Base-by-base conservation (phyloP, 2,797 vertebrate genomes). In the Threskiornis aethiopicus region DNA sequence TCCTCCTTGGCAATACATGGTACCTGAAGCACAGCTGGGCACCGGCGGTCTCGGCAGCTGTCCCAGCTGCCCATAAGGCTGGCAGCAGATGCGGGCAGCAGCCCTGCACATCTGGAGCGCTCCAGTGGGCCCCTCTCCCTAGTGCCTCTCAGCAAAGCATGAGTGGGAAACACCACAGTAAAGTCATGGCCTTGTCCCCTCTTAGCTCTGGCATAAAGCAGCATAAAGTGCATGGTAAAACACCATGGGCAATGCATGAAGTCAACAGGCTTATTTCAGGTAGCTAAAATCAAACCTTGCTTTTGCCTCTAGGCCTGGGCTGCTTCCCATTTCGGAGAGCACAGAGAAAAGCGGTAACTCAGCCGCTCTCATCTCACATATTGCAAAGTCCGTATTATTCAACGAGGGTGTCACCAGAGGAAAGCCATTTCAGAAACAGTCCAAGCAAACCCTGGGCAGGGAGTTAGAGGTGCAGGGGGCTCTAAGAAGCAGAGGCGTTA, bases 1-100 rank as follows among this genome's bases (percentile, higher is more conserved):
- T 7, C 4, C 5, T 57, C n/a, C 13, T 24, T 20, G 26, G 46
- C 49, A 71, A 67, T 59, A 47, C 3, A 1, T 1, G 7, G 51
- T 54, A 11, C 31, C 35, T 42, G n/a, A 44, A 80, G 54, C 10
- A 28, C 16, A 39, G 20, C 9, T 47, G 24, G 49, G 33, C 24
- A 41, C 9, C 1, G 3, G 6, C 57, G 46, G 18, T 33, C 51
- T 47, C 0, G 0, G 22, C 28, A 47, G n/a, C 49, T 11, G 1
- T 24, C 41, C 62, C 58, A 46, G 4, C 26, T 42, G 24, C 33
- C 29, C 6, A 0, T 42, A 33, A 55, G 35, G 54, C 5, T 3
- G 3, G 12, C 0, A 1, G 42, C 55, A 80, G 54, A 42, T 46
- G 39, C 37, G 21, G 7, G 13, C 19, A 57, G 51, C 46, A 52